Conservation (phyloP, 1,140 invertebrate genomes). For the Ceratina australensis region DNA sequence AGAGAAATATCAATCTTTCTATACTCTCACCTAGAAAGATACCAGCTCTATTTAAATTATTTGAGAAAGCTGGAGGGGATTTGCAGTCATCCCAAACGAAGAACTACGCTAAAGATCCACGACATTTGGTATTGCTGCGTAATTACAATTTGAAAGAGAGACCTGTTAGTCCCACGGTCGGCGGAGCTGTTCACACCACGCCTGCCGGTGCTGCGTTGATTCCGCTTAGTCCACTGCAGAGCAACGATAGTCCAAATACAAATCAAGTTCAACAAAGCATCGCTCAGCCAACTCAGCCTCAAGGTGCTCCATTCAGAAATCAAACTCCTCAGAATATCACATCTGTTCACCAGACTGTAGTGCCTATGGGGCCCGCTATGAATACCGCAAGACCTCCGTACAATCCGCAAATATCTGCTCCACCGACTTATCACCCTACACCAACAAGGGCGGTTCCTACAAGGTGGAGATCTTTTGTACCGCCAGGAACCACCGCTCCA, state of each 20-base stretch:
- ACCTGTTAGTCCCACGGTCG: constrained; percentile 86
- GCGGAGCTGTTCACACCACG: constrained; percentile 70
- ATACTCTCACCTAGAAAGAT: constrained; percentile 94
- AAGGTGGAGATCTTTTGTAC: constrained; percentile 75
- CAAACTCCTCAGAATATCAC: constrained; percentile 75
- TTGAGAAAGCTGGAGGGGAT: constrained; percentile 93
- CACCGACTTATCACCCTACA: constrained; percentile 79
- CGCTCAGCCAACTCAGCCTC: constrained; percentile 68
- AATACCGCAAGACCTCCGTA: constrained; percentile 69
- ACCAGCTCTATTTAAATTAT: constrained; percentile 87
- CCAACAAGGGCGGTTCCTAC: constrained; percentile 67
- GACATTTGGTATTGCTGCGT: constrained; percentile 88
- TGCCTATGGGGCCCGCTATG: constrained; percentile 70
- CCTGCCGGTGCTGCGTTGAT: constrained; percentile 71
- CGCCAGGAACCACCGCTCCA: constrained; percentile 72
- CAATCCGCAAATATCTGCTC: constrained; percentile 78
- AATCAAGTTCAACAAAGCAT: constrained; percentile 75
- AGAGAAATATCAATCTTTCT: constrained; percentile 91
- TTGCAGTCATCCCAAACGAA: constrained; percentile 88
- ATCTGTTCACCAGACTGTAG: constrained; percentile 70
- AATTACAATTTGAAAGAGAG: constrained; percentile 88
- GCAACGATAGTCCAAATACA: constrained; percentile 81
- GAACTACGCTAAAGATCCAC: constrained; percentile 93
- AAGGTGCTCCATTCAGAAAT: constrained; percentile 70
- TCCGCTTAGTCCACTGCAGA: constrained; percentile 81